Evolutionary conservation across 2,797 vertebrate species (phyloP).

Genomic region (Pipistrellus pipistrellus): DNA sequence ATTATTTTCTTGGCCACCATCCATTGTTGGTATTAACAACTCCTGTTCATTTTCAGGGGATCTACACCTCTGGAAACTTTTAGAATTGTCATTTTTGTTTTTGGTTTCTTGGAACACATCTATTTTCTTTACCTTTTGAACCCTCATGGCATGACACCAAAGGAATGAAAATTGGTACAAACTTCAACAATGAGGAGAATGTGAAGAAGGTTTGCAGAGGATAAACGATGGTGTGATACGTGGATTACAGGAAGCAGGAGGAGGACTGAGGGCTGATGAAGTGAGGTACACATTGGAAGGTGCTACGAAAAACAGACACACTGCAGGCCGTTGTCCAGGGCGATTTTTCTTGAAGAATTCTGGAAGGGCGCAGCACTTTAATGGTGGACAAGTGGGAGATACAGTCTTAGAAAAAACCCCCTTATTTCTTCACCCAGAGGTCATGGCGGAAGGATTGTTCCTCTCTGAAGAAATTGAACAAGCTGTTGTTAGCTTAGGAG

Average conservation of each 20-base stretch:
- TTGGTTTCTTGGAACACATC: conserved; percentile 2
- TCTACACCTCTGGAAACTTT: background rate
- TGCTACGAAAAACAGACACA: background rate
- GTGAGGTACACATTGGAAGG: background rate
- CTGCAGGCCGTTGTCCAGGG: background rate
- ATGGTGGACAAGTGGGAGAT: background rate
- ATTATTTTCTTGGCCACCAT: background rate
- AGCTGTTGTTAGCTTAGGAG: background rate
- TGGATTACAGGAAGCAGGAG: background rate
- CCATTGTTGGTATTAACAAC: background rate
- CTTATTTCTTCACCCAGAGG: background rate
- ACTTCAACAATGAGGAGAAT: background rate
- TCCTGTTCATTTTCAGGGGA: background rate
- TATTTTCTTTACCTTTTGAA: conserved; percentile 31
- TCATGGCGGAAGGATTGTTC: background rate
- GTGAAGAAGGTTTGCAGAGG: background rate
- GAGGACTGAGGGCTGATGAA: background rate
- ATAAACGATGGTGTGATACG: background rate
- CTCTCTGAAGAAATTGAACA: conserved; percentile 22
- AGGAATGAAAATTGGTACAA: background rate
- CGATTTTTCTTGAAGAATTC: background rate
- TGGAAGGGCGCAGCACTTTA: background rate
- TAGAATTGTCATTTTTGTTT: background rate
- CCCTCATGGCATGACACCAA: background rate
- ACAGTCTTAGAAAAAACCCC: background rate